These are phyloP conservation scores for Protonibea diacanthus DNA, from an alignment of 2,797 vertebrate genomes.

Conservation along the genomic window DNA sequence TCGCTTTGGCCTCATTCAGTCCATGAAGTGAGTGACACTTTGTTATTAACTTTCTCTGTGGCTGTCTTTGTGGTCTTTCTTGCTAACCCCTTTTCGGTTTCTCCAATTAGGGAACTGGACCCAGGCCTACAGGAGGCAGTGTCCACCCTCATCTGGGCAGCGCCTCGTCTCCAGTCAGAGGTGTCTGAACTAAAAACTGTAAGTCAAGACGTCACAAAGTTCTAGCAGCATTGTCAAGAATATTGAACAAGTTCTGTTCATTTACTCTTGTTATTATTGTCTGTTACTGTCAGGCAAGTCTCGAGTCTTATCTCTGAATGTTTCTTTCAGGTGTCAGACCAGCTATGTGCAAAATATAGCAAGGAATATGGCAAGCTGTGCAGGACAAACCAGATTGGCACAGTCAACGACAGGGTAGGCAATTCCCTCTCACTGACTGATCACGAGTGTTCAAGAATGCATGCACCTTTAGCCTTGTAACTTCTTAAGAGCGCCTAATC, in stretches of 20 bases:
- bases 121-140: constrained; percentile 96
- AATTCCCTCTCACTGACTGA: background rate
- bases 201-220: constrained; percentile 63
- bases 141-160: constrained; percentile 97
- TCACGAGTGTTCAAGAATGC: constrained; percentile 25
- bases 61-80: background rate
- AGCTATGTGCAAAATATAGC: constrained; percentile 98
- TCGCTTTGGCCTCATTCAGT: constrained; percentile 96
- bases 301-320: constrained; percentile 8
- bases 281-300: no score
- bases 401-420: constrained; percentile 95
- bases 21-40: constrained; percentile 93
- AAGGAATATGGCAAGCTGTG: constrained; percentile 99
- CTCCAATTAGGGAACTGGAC: constrained; percentile 91
- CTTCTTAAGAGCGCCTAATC: background rate
- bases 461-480: background rate
- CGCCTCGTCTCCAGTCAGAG: constrained; percentile 95
- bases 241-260: background rate
- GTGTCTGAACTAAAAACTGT: constrained; percentile 95
- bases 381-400: constrained; percentile 98
- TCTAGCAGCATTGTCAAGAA: background rate
- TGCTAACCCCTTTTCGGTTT: background rate
- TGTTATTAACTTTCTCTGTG: background rate
- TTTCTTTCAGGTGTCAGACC: constrained; percentile 92
- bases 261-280: background rate